phyloP scores from a whole-genome alignment of 1,140 invertebrate genomes.

The Bombus waltoni region DNA sequence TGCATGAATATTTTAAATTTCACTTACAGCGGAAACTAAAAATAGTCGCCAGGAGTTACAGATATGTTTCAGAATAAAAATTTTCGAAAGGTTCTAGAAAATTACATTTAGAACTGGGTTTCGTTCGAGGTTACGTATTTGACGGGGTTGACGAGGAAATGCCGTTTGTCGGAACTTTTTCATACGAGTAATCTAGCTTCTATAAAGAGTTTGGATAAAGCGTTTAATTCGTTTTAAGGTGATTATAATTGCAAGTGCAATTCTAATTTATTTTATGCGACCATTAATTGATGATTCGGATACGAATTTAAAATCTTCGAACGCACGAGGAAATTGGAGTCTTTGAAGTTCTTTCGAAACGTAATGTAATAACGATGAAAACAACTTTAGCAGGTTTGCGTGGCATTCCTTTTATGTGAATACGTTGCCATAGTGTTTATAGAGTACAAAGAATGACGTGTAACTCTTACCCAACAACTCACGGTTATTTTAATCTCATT shows the following conservation, averaged over 20 bases:
- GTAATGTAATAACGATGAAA: neutral
- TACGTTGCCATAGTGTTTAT: neutral
- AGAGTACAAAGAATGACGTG: neutral
- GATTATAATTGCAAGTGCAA: neutral
- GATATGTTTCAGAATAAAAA: neutral
- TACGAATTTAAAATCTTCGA: neutral
- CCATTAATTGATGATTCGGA: neutral
- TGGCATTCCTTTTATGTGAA: neutral
- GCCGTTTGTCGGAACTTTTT: neutral
- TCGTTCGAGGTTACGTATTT: neutral
- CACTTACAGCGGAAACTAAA: neutral
- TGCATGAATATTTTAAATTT: neutral
- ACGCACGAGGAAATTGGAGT: neutral
- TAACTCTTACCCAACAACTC: neutral
- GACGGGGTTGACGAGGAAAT: neutral
- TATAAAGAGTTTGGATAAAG: neutral
- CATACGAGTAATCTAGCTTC: neutral
- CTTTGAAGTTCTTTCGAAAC: neutral
- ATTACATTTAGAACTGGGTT: neutral
- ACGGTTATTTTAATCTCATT: neutral
- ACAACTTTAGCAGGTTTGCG: neutral
- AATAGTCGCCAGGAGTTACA: neutral
- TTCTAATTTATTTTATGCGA: neutral
- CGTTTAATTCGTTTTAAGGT: neutral
- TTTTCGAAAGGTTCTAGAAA: neutral